Evolutionary conservation across 2,888 invertebrate genomes (phyloP).

Genomic region (Idaea dimidiata): DNA sequence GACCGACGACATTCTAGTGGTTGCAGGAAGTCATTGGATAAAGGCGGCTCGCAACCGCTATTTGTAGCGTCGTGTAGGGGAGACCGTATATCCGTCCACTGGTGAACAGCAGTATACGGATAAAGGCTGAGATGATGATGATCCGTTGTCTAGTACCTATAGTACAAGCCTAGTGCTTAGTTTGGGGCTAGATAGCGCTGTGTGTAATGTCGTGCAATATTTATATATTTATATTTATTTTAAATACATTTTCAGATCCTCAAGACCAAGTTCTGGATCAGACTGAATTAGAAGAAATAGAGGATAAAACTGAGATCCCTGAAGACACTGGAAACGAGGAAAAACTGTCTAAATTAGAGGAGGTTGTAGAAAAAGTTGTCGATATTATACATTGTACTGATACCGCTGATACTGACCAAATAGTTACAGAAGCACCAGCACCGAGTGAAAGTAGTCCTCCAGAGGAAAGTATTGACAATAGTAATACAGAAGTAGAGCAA

Average conservation of each 20-base stretch:
- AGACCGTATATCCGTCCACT: too few relatives aligned
- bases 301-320: conserved; percentile 20
- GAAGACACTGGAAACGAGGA: conserved; percentile 34
- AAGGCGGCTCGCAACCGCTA: too few relatives aligned
- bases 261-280: conserved; percentile 2
- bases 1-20: too few relatives aligned
- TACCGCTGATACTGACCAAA: conserved; percentile 18
- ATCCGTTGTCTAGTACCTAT: too few relatives aligned
- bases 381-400: conserved; percentile 24
- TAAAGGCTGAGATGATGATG: too few relatives aligned
- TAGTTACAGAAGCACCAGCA: conserved; percentile 8
- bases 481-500: conserved; percentile 10
- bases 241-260: background rate
- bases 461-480: conserved; percentile 13
- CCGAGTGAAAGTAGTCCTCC: conserved; percentile 16
- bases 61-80: too few relatives aligned
- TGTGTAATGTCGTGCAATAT: too few relatives aligned
- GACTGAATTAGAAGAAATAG: conserved; percentile 12
- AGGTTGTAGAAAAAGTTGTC: conserved; percentile 61
- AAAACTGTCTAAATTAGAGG: conserved; percentile 50
- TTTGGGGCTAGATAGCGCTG: too few relatives aligned
- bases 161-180: too few relatives aligned
- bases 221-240: background rate
- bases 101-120: too few relatives aligned
- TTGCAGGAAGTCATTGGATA: too few relatives aligned